phyloP scores from a whole-genome alignment of 2,888 invertebrate genomes.

The Eulithis testata region DNA sequence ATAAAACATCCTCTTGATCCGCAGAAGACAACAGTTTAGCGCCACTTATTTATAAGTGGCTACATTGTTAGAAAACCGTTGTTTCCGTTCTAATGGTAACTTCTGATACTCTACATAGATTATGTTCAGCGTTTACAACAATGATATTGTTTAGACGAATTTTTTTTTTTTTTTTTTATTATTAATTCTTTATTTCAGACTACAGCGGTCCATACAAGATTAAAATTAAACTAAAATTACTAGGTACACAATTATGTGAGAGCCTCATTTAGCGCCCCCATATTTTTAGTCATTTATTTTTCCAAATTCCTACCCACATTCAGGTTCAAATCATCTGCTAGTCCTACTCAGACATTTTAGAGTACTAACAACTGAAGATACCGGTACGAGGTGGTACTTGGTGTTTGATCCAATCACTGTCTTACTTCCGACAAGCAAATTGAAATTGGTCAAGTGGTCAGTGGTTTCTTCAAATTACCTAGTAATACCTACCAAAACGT shows the following conservation, averaged over 20 bases:
- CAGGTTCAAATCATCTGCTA: no score
- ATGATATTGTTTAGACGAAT: slow-evolving; percentile 39
- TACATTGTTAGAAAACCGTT: slow-evolving; percentile 37
- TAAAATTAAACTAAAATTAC: no score
- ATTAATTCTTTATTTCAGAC: no score
- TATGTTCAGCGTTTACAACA: slow-evolving; percentile 24
- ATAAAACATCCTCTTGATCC: slow-evolving; percentile 5
- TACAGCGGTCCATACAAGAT: no score
- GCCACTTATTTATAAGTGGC: slow-evolving; percentile 16
- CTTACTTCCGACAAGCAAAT: slow-evolving; percentile 30
- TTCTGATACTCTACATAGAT: slow-evolving; percentile 46
- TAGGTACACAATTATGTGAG: no score
- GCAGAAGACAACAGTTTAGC: slow-evolving; percentile 28
- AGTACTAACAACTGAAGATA: background rate
- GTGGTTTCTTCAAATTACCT: slow-evolving; percentile 20
- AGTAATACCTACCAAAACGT: background rate
- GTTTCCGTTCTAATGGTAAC: slow-evolving; percentile 30
- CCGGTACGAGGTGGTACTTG: background rate
- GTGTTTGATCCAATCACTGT: slow-evolving; percentile 20
- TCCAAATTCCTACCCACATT: no score
- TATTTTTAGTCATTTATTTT: background rate
- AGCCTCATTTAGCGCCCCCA: no score
- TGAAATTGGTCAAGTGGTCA: slow-evolving; percentile 22
- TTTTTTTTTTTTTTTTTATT: no score
- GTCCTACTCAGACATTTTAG: background rate